These are phyloP conservation scores for Fratercula arctica DNA, from an alignment of 2,797 vertebrate species.

Conservation along the genomic window DNA sequence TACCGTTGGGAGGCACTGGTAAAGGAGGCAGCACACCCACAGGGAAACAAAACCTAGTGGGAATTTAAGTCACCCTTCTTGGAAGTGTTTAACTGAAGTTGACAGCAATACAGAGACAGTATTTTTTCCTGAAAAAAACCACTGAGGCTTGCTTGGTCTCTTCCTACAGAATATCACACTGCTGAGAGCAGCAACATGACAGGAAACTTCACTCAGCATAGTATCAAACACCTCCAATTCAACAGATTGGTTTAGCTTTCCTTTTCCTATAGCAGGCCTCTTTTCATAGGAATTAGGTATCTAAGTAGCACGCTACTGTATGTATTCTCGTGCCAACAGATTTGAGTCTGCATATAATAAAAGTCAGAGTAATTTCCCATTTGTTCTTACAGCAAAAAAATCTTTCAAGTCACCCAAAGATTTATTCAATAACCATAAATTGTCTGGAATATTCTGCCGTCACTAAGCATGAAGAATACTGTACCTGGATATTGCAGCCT, in stretches of 20 bases:
- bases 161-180: not conserved
- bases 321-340: not conserved
- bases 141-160: not conserved
- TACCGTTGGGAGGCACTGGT: not conserved
- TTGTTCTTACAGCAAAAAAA: not conserved
- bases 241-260: not conserved
- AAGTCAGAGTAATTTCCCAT: not conserved
- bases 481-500: conserved; percentile 94
- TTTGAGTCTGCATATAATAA: not conserved
- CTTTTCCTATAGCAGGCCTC: not conserved
- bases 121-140: not conserved
- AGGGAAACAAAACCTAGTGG: not conserved
- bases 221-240: not conserved
- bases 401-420: not conserved
- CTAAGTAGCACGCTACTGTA: not conserved
- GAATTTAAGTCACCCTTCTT: not conserved
- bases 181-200: not conserved
- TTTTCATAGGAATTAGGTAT: not conserved
- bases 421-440: not conserved
- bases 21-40: not conserved
- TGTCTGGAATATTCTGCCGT: not conserved
- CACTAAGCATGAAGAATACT: not conserved
- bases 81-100: not conserved
- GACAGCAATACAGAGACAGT: not conserved
- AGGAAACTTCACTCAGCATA: not conserved